These are phyloP conservation scores for Hyppa rectilinea DNA, from an alignment of 2,888 invertebrate species.

Conservation along the genomic window DNA sequence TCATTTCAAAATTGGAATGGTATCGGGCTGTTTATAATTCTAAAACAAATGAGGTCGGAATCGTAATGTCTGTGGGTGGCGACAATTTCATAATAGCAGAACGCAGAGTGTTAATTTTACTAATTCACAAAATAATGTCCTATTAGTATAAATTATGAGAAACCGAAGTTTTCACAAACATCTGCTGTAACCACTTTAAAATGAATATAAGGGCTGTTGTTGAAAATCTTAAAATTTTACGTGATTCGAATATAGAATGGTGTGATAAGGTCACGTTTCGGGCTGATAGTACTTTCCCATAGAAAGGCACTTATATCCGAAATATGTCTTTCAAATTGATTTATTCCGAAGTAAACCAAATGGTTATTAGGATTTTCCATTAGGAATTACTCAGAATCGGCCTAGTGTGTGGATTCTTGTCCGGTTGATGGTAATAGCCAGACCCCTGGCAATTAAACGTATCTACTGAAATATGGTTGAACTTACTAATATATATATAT, in stretches of 20 bases:
- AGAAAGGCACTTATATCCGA: conserved; percentile 39
- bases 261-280: conserved; percentile 50
- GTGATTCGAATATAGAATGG: conserved; percentile 57
- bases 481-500: no score
- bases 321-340: conserved; percentile 30
- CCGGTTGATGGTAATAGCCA: no score
- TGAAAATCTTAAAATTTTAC: conserved; percentile 58
- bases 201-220: conserved; percentile 45
- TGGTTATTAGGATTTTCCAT: no score
- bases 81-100: background rate
- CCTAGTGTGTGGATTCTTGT: no score
- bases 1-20: background rate
- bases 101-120: background rate
- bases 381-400: no score
- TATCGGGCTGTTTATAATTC: background rate
- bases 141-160: conserved; percentile 4
- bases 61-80: no score
- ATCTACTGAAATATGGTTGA: no score
- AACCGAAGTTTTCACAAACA: conserved; percentile 3
- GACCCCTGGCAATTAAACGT: no score
- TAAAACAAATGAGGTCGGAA: conserved; percentile 1
- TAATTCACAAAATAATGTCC: background rate
- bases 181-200: conserved; percentile 32
- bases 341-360: background rate
- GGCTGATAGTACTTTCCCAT: conserved; percentile 36